Percentiles rank a stretch among this genome's conserved stretches.
phyloP scores from a whole-genome alignment of 1,140 invertebrate species.

The Cyclina sinensis region DNA sequence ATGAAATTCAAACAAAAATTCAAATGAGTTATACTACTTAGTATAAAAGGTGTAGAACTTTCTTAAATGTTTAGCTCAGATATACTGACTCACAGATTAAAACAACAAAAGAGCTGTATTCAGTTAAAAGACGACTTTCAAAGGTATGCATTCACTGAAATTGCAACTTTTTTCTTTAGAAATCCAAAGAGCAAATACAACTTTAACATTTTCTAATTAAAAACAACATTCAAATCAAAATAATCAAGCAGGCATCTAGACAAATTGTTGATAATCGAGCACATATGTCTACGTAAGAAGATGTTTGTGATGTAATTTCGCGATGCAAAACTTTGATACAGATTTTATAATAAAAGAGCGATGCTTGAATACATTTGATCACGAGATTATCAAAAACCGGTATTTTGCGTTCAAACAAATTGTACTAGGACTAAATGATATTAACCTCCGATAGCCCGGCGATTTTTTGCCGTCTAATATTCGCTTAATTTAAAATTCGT shows the following conservation, averaged over 20 bases:
- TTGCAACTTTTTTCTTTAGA: not conserved
- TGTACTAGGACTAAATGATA: slow-evolving; percentile 22
- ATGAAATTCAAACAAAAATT: too few relatives aligned
- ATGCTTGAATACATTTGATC: slow-evolving; percentile 20
- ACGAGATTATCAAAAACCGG: slow-evolving; percentile 43
- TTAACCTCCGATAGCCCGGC: slow-evolving; percentile 14
- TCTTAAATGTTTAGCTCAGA: too few relatives aligned
- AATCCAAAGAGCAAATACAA: not conserved
- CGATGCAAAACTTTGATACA: slow-evolving; percentile 23
- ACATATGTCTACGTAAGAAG: slow-evolving; percentile 32
- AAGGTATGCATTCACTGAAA: too few relatives aligned
- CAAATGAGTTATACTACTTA: too few relatives aligned
- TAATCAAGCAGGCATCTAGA: slow-evolving; percentile 32
- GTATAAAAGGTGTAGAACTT: too few relatives aligned
- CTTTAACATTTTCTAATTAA: slow-evolving; percentile 1
- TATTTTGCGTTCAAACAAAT: slow-evolving; percentile 58
- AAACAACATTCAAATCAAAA: not conserved
- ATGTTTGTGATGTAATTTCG: not conserved
- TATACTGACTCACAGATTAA: too few relatives aligned
- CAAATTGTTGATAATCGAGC: slow-evolving; percentile 43
- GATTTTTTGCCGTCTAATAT: slow-evolving; percentile 22
- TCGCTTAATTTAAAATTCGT: slow-evolving; percentile 62
- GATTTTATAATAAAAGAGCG: not conserved
- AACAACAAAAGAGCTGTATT: too few relatives aligned
- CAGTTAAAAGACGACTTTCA: too few relatives aligned